Evolutionary conservation across 1,140 invertebrate species (phyloP), one percentile per base, ranked within the genome.

Genomic region (Diuraphis noxia): DNA sequence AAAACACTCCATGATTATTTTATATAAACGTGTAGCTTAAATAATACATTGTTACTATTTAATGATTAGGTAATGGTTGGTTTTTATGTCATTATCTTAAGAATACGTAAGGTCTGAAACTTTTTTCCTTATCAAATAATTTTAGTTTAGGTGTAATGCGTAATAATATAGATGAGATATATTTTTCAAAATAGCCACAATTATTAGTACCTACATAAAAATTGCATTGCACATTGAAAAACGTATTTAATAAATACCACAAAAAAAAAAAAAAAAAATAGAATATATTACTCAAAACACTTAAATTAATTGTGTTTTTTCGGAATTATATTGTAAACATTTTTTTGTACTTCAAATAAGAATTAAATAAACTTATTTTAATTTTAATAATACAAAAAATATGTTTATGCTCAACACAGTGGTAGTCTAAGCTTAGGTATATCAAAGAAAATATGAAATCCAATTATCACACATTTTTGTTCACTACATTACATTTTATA

Each of bases 361-460:
- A 72, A 72, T 72, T n/a, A 72, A 72, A n/a, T 72, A 72, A 72
- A 72, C 56, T 72, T n/a, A 72, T n/a, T 30, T 72, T 72, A 72
- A n/a, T 72, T 72, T 72, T 72, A 72, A 72, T 72, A 72, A 72
- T 72, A n/a, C 19, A n/a, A 72, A n/a, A n/a, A 72, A 72, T 72
- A n/a, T 72, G n/a, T 72, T 72, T 72, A n/a, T 13, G 0, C 5
- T 34, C 13, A n/a, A n/a, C 56, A n/a, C n/a, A n/a, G 30, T 17
- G 30, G 13, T 72, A n/a, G 56, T 34, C 17, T 9, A n/a, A n/a
- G 13, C n/a, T 1, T 72, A n/a, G 4, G 52, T 56, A 56, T 56
- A 49, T 72, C n/a, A n/a, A 72, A 72, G n/a, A n/a, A 0, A 72
- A 72, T 34, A 63, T 1, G 13, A n/a, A 63, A 63, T n/a, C 13